These are phyloP conservation scores for Leptinotarsa defecta DNA, from an alignment of 1,140 invertebrate genomes.

Conservation along the genomic window DNA sequence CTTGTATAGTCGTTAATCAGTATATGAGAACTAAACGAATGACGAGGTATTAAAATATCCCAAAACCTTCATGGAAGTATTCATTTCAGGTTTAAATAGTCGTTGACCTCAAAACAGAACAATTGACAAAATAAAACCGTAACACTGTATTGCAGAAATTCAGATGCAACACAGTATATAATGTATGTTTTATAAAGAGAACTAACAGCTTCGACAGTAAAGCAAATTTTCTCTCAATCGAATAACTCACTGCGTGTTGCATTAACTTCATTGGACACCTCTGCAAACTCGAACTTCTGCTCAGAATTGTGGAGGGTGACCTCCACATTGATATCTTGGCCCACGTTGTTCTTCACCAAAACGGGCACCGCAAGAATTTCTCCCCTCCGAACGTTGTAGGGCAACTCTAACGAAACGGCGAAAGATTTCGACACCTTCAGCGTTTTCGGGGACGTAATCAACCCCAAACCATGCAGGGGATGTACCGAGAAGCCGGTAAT, in stretches of 20 bases:
- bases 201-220: neutral
- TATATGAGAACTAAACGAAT: no score
- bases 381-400: constrained; percentile 86
- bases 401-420: constrained; percentile 80
- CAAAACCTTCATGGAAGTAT: no score
- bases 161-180: no score
- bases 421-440: constrained; percentile 85
- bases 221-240: neutral
- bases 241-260: constrained; percentile 61
- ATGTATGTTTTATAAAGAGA: neutral
- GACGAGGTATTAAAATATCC: no score
- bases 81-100: no score
- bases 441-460: constrained; percentile 74
- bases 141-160: no score
- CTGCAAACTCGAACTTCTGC: constrained; percentile 81
- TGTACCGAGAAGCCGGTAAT: constrained; percentile 89
- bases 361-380: constrained; percentile 90
- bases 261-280: constrained; percentile 71
- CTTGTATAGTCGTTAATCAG: no score
- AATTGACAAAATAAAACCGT: no score
- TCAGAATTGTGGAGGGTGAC: constrained; percentile 83
- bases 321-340: constrained; percentile 77
- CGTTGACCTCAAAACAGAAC: no score
- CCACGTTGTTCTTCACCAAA: constrained; percentile 90
- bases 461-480: constrained; percentile 79